Percentiles rank a stretch among this genome's conserved stretches.
Conservation (phyloP, 1,140 invertebrate genomes). For the Ooceraea biroi region DNA sequence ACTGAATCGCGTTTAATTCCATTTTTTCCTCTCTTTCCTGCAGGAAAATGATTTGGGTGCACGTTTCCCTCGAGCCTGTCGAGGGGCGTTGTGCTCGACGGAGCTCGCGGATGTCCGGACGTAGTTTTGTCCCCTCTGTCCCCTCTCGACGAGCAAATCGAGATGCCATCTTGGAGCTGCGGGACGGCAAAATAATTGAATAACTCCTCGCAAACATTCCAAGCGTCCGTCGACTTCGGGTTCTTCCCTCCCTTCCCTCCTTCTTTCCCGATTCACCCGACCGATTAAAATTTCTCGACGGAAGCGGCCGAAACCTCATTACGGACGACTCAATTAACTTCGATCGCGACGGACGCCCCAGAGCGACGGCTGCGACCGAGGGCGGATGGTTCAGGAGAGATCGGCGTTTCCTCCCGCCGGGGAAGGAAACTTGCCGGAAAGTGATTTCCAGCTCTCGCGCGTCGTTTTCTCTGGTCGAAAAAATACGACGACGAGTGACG, state of each 20-base stretch:
- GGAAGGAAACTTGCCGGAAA: conserved; percentile 41
- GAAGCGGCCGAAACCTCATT: conserved; percentile 60
- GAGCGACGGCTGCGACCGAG: conserved; percentile 40
- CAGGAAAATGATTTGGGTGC: conserved; percentile 17
- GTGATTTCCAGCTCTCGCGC: conserved; percentile 46
- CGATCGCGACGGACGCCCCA: conserved; percentile 51
- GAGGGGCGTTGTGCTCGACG: no score
- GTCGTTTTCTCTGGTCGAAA: conserved; percentile 25
- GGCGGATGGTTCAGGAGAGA: conserved; percentile 33
- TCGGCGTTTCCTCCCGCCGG: conserved; percentile 31
- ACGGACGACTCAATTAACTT: conserved; percentile 66
- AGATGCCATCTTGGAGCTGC: conserved; percentile 17
- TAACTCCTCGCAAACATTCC: conserved; percentile 57
- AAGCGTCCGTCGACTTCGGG: conserved; percentile 28
- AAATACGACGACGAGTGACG: conserved; percentile 24
- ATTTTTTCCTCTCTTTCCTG: background rate
- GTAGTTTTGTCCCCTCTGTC: conserved; percentile 7
- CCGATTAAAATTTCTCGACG: conserved; percentile 65
- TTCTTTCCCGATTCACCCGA: background rate
- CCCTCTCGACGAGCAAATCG: conserved; percentile 29
- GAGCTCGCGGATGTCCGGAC: background rate
- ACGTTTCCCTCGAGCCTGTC: background rate
- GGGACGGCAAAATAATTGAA: conserved; percentile 56
- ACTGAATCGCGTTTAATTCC: conserved; percentile 8
- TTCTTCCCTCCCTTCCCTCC: background rate